Conservation (phyloP, 37 sponge, comb jelly and placozoan species). For the Bolinopsis microptera region DNA sequence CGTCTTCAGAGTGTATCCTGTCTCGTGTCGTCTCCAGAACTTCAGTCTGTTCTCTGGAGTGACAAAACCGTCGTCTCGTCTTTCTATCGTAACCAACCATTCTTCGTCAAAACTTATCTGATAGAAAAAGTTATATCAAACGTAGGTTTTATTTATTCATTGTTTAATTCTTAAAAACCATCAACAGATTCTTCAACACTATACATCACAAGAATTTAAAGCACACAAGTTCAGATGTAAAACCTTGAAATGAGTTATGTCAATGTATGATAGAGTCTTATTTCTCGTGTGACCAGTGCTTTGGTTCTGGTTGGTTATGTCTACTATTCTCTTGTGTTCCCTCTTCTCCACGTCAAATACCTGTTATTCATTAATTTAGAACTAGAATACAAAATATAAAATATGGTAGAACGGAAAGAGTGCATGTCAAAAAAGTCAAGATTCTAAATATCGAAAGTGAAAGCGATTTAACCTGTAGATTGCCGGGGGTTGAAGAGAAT, state of each 20-base stretch:
- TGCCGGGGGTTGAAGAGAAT: background rate
- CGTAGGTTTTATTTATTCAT: too few relatives aligned
- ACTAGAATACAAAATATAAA: too few relatives aligned
- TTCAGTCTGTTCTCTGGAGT: conserved; percentile 50
- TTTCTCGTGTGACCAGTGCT: background rate
- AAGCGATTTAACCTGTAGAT: background rate
- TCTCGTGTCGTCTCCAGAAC: conserved; percentile 22
- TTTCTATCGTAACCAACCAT: conserved; percentile 31
- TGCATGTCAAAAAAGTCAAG: too few relatives aligned
- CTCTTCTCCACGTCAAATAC: conserved; percentile 23
- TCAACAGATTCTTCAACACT: too few relatives aligned
- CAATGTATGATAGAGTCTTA: conserved; percentile 37
- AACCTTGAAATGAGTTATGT: conserved; percentile 44
- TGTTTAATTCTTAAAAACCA: too few relatives aligned
- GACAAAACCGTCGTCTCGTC: conserved; percentile 34
- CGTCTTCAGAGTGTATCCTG: background rate
- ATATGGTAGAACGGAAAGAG: too few relatives aligned
- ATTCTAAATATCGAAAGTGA: too few relatives aligned
- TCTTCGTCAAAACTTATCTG: conserved; percentile 38
- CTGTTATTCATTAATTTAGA: background rate
- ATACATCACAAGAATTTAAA: too few relatives aligned
- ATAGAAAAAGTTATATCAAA: too few relatives aligned
- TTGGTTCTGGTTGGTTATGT: conserved; percentile 50
- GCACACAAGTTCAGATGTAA: too few relatives aligned
- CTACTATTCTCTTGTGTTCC: background rate